phyloP scores from a whole-genome alignment of 1,140 invertebrate genomes.

The Homalodisca vitripennis region DNA sequence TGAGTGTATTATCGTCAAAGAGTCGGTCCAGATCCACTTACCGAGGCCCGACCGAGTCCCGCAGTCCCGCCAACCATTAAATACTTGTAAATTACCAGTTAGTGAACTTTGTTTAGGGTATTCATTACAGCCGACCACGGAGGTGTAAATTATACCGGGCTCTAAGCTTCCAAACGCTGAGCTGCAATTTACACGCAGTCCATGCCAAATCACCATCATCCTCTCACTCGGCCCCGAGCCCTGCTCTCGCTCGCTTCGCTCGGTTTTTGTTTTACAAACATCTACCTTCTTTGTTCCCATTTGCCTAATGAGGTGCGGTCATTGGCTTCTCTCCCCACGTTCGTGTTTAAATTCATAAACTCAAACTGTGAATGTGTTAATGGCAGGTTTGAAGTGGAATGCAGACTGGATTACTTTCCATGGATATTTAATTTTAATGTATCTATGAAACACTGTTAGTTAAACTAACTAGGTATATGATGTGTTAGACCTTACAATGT shows the following conservation, averaged over 20 bases:
- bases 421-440: no score
- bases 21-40: neutral
- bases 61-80: neutral
- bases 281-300: conserved; percentile 3
- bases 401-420: no score
- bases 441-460: no score
- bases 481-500: no score
- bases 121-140: conserved; percentile 9
- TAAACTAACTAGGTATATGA: no score
- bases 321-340: no score
- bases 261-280: conserved; percentile 7
- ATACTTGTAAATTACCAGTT: conserved; percentile 25
- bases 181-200: conserved; percentile 18
- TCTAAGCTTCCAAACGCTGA: conserved; percentile 14
- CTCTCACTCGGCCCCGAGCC: no score
- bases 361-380: no score
- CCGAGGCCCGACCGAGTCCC: no score
- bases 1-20: neutral
- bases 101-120: conserved; percentile 25
- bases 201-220: conserved; percentile 6
- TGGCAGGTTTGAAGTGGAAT: no score
- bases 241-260: neutral
- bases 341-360: no score
- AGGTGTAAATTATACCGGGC: conserved; percentile 21
- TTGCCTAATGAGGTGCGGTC: conserved; percentile 9